Base-by-base conservation (phyloP, 1,140 invertebrate genomes). In the Papilio polyxenes region DNA sequence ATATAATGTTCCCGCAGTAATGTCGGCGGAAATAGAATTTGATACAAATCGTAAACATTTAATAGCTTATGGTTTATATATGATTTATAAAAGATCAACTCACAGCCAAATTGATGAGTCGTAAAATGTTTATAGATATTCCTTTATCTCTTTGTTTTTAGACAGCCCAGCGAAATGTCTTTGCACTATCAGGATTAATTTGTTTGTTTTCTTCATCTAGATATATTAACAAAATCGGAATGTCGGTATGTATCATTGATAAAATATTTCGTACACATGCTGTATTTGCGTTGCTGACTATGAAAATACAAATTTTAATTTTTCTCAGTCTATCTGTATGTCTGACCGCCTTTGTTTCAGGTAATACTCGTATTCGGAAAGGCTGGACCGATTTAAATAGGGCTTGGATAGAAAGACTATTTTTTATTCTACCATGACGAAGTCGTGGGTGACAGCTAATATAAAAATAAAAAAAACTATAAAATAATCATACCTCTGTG, bases 31-130 rank as follows among this genome's bases (percentile, higher is more conserved):
- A 72, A 72, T 72, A 37, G 65, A 72, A 72, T 72, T 31, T 72
- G 65, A 72, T 72, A 72, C 13, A 15, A 40, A 13, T 72, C 65
- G 65, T 72, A 72, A 72, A 72, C 65, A 72, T 72, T 72, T 72
- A 40, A 72, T 72, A 72, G 65, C 65, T 72, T 37, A 31, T 31
- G 62, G 31, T 37, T 72, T 72, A 72, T 72, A 72, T 72, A 37
- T 72, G 23, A 72, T 72, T 72, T 72, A 11, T 31, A 72, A 72
- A 72, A 72, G 65, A 72, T 72, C 37, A 72, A 11, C 4, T 23
- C 23, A 65, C 62, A 9, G 13, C 0, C 65, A 72, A 72, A 37
- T 72, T 72, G 65, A 5, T 72, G 65, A 37, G n/a, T 72, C 65
- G 65, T 72, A 72, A 72, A 72, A 72, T 72, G 31, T 72, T 72